Evolutionary conservation across 2,113 vertebrate genomes (phyloP), one percentile per base, ranked within the genome.

Genomic region (Caranx ignobilis): DNA sequence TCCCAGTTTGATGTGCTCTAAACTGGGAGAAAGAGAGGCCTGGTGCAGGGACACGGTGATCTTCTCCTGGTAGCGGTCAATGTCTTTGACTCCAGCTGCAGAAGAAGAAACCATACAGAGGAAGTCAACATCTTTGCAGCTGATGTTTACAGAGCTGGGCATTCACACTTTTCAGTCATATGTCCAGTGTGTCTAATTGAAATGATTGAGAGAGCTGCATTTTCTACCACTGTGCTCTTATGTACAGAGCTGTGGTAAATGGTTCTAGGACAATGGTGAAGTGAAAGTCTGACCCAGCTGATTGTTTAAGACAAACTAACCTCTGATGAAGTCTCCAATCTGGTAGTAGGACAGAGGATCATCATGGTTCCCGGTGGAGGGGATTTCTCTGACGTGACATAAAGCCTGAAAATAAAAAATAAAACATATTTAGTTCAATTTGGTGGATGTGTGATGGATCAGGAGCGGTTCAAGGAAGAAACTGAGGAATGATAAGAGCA

Each of bases 321-420:
- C 98, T 97, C 94, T 95, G 82, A 99, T 97, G 19, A 99, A 92
- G 91, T 99, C 98, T 65, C 97, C 97, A 11, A 94, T 92, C 88
- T 99, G n/a, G 75, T 97, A 99, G 67, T 99, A 99, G 1, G 97
- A 98, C 57, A 99, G 93, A 66, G 97, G 98, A 88, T 99, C 98
- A 19, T 99, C 97, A 2, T 99, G 98, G 92, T 94, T 98, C 88
- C 98, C 97, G 35, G 96, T 95, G 19, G 98, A 95, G 83, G 98
- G 98, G 60, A 99, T 96, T 86, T 99, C 97, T 95, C 96, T 95
- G 85, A 99, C 41, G 6, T 98, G 97, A 93, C 98, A 99, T 3
- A 99, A 94, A 79, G 97, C 97, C 98, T 99, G 72, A 31, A 87
- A 65, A 41, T 79, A 84, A 0, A 89, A 32, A 77, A 31, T 1